Base-by-base conservation (phyloP, 2,888 invertebrate species). In the Pachycephus smyrnensis region DNA sequence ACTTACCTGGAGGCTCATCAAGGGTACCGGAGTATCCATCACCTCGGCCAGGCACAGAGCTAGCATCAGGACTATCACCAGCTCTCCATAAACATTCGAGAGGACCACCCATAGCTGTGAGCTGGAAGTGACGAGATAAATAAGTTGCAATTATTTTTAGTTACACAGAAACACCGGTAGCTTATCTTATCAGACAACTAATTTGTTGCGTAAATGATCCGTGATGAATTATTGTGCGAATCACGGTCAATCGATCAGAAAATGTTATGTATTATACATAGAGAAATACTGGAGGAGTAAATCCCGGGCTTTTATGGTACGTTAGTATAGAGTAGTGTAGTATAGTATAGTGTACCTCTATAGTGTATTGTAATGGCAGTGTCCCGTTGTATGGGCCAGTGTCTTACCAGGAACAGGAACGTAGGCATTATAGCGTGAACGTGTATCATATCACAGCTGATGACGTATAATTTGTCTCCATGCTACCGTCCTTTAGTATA, bases 1-100 rank as follows among this genome's bases (percentile, higher is more conserved):
- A 23, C 86, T 88, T 89, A 93, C 93, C 92, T 93, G 93, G 69
- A 93, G 91, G 73, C 92, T 92, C 80, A 93, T 90, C 15, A 93
- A 90, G 69, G 92, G 91, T 71, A 93, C 92, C 23, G 92, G 91
- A 80, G 93, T 93, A 86, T 93, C 93, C 91, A 93, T 92, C 73
- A 93, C 92, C 86, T 93, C 93, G 73, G 93, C 92, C 74, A 93
- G 87, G 82, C 93, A 93, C 77, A 93, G 90, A 35, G 93, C 92
- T 82, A 93, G 86, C 91, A 93, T 93, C 40, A 93, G 82, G 33
- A 93, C 90, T 75, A 93, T 89, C 71, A 93, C 84, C n/a, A 93
- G 85, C 83, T 93, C 92, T n/a, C 93, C 93, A 84, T 93, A 93
- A 73, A 93, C 91, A 75, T 93, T 92, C 80, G 93, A 93, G 75